These are phyloP conservation scores for Tipula unca DNA, from an alignment of 2,888 invertebrate genomes.

Conservation along the genomic window DNA sequence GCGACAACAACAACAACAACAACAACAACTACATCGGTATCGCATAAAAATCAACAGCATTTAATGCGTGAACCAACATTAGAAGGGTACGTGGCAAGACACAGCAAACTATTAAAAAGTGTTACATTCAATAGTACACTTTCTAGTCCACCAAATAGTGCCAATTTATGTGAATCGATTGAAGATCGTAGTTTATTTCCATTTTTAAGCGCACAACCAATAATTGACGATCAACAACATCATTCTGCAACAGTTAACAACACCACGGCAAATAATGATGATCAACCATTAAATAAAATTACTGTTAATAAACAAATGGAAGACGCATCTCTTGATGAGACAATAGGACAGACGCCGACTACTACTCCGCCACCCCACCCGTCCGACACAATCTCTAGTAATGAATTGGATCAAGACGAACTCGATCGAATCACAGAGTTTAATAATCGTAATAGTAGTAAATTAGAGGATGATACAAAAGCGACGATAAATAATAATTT, in stretches of 20 bases:
- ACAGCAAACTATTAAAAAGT: constrained; percentile 80
- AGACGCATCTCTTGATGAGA: background rate
- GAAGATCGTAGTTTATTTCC: constrained; percentile 23
- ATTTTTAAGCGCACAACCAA: constrained; percentile 21
- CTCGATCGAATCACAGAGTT: background rate
- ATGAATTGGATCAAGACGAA: background rate
- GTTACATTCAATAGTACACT: constrained; percentile 83
- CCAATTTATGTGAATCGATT: constrained; percentile 28
- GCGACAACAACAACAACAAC: constrained; percentile 18
- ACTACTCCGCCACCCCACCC: background rate
- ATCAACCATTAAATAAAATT: background rate
- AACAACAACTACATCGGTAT: constrained; percentile 18
- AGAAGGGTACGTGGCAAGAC: constrained; percentile 81
- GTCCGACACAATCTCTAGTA: background rate
- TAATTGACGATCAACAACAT: background rate
- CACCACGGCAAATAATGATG: background rate
- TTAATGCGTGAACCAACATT: constrained; percentile 74
- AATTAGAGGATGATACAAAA: background rate
- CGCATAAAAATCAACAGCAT: constrained; percentile 40
- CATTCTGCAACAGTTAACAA: background rate
- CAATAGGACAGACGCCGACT: background rate
- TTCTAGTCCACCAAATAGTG: constrained; percentile 64
- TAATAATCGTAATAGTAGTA: background rate
- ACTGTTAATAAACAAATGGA: background rate
- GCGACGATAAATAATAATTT: background rate